phyloP scores from a whole-genome alignment of 2,888 invertebrate species.

The Xylota sylvarum region DNA sequence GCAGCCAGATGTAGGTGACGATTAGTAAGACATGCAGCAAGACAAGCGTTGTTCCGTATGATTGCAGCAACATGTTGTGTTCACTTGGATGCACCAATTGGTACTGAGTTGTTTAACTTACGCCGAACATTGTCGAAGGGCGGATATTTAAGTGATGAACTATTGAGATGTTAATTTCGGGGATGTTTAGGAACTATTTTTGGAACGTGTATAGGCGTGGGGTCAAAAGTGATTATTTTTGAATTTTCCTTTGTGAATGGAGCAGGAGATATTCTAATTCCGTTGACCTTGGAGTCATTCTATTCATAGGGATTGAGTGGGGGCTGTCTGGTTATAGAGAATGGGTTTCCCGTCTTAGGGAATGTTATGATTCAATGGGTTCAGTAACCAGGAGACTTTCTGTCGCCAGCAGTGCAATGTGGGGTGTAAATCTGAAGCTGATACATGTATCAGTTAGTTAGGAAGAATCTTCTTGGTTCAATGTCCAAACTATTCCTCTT shows the following conservation, averaged over 20 bases:
- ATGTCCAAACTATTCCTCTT: too few species aligned
- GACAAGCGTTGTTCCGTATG: constrained; percentile 36
- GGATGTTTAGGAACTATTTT: not conserved
- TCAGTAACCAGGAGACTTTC: too few species aligned
- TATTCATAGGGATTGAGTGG: too few species aligned
- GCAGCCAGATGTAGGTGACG: constrained; percentile 40
- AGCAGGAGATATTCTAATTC: constrained; percentile 4
- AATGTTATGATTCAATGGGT: too few species aligned
- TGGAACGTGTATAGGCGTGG: not conserved
- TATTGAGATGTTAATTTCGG: constrained; percentile 12
- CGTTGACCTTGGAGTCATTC: too few species aligned
- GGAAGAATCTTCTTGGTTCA: too few species aligned
- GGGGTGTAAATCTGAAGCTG: too few species aligned
- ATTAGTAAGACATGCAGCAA: constrained; percentile 27
- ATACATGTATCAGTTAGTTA: too few species aligned
- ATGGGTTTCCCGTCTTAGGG: too few species aligned
- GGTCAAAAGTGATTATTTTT: constrained; percentile 23
- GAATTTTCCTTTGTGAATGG: not conserved
- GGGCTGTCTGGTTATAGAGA: too few species aligned
- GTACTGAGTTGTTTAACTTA: constrained; percentile 16
- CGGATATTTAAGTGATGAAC: not conserved
- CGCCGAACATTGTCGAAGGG: not conserved
- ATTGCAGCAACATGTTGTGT: constrained; percentile 34
- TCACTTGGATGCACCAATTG: not conserved
- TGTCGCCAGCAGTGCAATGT: too few species aligned